Conservation (phyloP, 64 coral and sea anemone species). For the Dendrophyllia cribrosa region DNA sequence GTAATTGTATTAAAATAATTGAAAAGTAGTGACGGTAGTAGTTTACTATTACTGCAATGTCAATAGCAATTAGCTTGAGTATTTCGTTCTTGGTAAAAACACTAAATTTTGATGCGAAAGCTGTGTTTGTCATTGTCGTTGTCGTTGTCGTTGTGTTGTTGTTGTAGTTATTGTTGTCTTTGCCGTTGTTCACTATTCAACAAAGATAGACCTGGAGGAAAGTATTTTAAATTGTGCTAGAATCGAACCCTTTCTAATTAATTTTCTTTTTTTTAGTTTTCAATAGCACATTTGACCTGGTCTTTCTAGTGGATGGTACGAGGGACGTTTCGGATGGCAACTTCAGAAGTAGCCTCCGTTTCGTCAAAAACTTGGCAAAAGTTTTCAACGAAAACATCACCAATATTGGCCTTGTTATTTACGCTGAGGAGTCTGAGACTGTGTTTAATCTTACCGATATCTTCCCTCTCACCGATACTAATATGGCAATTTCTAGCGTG, state of each 20-base stretch:
- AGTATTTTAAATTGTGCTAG: neutral
- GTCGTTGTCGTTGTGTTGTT: too few relatives aligned
- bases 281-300: neutral
- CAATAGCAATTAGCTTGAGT: too few relatives aligned
- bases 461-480: neutral
- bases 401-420: neutral
- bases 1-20: too few relatives aligned
- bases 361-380: constrained; percentile 6
- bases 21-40: too few relatives aligned
- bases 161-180: neutral
- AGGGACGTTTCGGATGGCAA: neutral
- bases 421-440: neutral
- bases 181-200: neutral
- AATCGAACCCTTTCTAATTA: neutral
- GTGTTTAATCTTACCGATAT: neutral
- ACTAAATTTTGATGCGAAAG: too few relatives aligned
- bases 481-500: neutral
- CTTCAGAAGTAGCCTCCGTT: neutral
- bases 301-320: neutral
- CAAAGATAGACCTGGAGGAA: neutral
- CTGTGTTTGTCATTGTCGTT: too few relatives aligned
- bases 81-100: too few relatives aligned
- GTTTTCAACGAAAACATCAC: neutral
- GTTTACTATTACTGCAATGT: too few relatives aligned
- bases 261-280: neutral